Evolutionary conservation across 2,797 vertebrate genomes (phyloP).

Genomic region (Bryconaethiops microstoma): DNA sequence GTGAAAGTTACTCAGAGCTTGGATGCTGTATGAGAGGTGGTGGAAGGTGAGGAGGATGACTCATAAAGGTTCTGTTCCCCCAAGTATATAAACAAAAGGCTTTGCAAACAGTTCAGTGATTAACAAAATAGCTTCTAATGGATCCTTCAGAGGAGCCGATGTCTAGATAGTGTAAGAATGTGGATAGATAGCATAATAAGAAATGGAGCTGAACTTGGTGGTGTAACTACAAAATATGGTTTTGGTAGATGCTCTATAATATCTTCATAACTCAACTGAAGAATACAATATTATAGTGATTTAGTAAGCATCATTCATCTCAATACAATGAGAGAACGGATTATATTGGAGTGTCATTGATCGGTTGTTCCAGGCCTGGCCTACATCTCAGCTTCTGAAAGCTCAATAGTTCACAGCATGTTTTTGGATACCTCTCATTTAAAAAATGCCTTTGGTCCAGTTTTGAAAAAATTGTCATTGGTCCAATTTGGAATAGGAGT

Average conservation of each 20-base stretch:
- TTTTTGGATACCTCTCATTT: not conserved
- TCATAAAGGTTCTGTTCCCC: slow-evolving; percentile 41
- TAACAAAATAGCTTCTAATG: slow-evolving; percentile 28
- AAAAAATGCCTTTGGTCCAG: not conserved
- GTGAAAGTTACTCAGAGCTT: slow-evolving; percentile 10
- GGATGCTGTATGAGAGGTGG: slow-evolving; percentile 7
- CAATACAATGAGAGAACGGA: slow-evolving; percentile 61
- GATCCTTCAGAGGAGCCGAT: slow-evolving; percentile 1
- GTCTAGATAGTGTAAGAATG: slow-evolving; percentile 9
- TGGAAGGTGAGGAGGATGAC: slow-evolving; percentile 30
- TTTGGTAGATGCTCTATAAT: not conserved
- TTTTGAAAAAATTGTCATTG: not conserved
- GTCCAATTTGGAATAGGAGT: not conserved
- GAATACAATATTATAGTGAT: slow-evolving; percentile 48
- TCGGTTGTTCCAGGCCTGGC: slow-evolving; percentile 50
- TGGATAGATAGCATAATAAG: slow-evolving; percentile 11
- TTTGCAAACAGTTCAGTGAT: slow-evolving; percentile 8
- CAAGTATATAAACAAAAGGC: slow-evolving; percentile 42
- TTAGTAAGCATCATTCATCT: slow-evolving; percentile 66
- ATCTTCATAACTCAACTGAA: slow-evolving; percentile 21
- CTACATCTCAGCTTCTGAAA: slow-evolving; percentile 25
- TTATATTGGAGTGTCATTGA: slow-evolving; percentile 67
- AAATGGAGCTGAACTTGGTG: slow-evolving; percentile 54
- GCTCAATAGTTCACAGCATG: not conserved
- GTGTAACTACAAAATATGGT: slow-evolving; percentile 59